Base-by-base conservation (phyloP, 2,113 vertebrate genomes). In the Neolamprologus sp. region DNA sequence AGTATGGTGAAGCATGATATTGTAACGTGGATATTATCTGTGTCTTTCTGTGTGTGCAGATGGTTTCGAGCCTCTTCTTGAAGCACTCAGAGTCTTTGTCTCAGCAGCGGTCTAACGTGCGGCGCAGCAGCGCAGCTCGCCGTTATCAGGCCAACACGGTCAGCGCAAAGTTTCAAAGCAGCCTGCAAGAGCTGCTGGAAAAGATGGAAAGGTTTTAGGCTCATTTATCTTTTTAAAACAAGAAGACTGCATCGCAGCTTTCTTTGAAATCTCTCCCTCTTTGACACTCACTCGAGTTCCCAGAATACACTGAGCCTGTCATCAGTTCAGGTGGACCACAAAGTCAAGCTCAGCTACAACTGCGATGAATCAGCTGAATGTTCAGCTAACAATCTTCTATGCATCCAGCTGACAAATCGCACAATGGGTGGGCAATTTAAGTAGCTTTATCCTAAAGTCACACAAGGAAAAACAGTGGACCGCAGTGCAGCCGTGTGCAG, bases 121-220 rank as follows among this genome's bases (percentile, higher is more conserved):
- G 96, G 78, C 98, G 96, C 91, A 98, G 95, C 96, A 98, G 97
- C 95, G 94, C 97, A 0, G 94, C 96, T 6, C 96, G 98, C 2
- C 97, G 98, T 58, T 97, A 97, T 88, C 98, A 99, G 80, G 96
- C 98, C 4, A 98, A 97, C 80, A 99, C 99, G 0, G 98, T 99
- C 92, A 98, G 98, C 0, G 97, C 97, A 12, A 98, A 97, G 93
- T 99, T 99, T 94, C 98, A 99, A 93, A 97, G 97, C 93, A 99
- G 98, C 0, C 97, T 99, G 81, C 94, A 98, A 96, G 98, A 99
- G 75, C 96, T 99, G 49, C 96, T 98, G 94, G 98, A 99, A 84
- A 99, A 97, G 94, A 99, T 99, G 97, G 97, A 98, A 94, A 98
- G 97, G 99, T 99, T 60, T 84, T 37, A 63, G 10, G 3, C 13